phyloP scores from a whole-genome alignment of 2,888 invertebrate genomes.

The Thereva unica region DNA sequence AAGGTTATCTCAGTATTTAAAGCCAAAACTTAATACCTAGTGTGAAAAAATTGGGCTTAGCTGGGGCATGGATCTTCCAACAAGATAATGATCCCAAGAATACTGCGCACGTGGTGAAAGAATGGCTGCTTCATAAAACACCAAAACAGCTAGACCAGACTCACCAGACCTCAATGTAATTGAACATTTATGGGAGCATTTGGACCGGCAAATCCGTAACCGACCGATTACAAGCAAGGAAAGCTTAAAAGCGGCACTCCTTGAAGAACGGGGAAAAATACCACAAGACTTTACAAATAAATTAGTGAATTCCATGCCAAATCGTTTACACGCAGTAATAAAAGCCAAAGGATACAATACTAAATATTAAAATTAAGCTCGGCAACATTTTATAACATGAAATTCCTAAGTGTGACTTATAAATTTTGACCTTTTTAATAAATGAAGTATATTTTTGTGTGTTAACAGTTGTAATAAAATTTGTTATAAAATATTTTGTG shows the following conservation, averaged over 20 bases:
- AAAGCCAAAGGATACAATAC: not conserved
- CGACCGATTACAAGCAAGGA: not conserved
- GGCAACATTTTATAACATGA: too few species aligned
- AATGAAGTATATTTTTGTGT: too few species aligned
- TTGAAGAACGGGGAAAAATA: not conserved
- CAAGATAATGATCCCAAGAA: too few species aligned
- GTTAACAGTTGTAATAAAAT: too few species aligned
- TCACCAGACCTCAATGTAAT: not conserved
- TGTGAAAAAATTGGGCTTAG: too few species aligned
- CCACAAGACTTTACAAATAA: not conserved
- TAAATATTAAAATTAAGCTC: constrained; percentile 9
- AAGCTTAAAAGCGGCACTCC: not conserved
- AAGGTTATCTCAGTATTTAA: too few species aligned
- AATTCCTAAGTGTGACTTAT: too few species aligned
- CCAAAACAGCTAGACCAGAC: constrained; percentile 2
- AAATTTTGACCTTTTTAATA: too few species aligned
- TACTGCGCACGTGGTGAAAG: too few species aligned
- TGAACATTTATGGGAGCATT: constrained; percentile 20
- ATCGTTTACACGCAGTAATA: not conserved
- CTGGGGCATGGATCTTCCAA: too few species aligned
- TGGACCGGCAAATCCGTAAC: not conserved
- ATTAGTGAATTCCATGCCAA: constrained; percentile 7
- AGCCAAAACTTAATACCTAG: too few species aligned
- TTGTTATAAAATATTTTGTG: too few species aligned
- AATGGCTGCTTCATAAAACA: not conserved